Base-by-base conservation (phyloP, 2,797 vertebrate genomes). In the Microcaecilia unicolor region DNA sequence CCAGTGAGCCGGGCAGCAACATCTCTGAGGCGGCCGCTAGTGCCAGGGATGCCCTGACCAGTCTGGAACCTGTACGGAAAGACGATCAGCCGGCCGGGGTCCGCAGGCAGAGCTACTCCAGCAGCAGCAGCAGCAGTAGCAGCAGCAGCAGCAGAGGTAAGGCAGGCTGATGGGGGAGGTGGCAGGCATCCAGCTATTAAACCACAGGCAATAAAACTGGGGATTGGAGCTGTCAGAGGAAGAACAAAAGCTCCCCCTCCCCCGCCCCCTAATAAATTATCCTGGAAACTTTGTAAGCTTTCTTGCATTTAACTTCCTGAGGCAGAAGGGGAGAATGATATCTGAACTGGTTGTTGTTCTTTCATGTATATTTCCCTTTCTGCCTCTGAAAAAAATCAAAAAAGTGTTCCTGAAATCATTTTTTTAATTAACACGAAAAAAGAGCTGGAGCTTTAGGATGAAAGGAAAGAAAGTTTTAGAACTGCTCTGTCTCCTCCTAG, bases 1-100 rank as follows among this genome's bases (percentile, higher is more conserved):
- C 88, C 70, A 88, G 85, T 80, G 89, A 92, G 81, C 86, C 90
- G 86, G 88, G 86, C 75, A 91, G 89, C 88, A 88, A 88, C 84
- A 86, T 84, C 77, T 85, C 89, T 70, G 89, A 92, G 80, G 81
- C 89, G 84, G 88, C 84, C 81, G 87, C 85, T 76, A 84, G 88
- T 76, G 75, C 86, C 83, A 86, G 87, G 83, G 90, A 91, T 79
- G 84, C 85, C 85, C 83, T 89, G 86, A 84, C 83, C 81, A 85
- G 85, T 85, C 90, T 84, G 82, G 91, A 94, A 80, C 82, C 84
- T 46, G 82, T 88, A 79, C 89, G 91, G 69, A 93, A 93, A 88
- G 83, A 85, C 72, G 89, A 94, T 58, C 87, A 89, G 68, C 85
- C 89, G 67, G 81, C 87, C 56, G 75, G 89, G 51, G 83, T 79